Percentiles rank a stretch among this genome's conserved stretches.
Evolutionary conservation across 2,113 vertebrate species (phyloP).

Genomic region (Chroicocephalus ridibundus): DNA sequence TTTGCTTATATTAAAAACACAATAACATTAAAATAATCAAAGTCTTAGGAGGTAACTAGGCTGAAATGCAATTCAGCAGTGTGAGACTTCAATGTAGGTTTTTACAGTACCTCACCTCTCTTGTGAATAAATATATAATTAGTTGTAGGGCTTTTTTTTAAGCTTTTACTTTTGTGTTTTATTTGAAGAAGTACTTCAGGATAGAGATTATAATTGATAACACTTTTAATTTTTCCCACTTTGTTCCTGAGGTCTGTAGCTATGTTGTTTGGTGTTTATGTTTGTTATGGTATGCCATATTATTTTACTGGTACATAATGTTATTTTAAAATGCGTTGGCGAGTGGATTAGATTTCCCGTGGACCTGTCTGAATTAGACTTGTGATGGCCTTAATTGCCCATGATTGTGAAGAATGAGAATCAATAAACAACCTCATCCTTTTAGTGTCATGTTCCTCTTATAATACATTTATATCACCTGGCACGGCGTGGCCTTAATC

Average conservation of each 20-base stretch:
- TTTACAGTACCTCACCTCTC: background rate
- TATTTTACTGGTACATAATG: background rate
- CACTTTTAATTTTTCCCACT: background rate
- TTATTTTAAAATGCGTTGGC: background rate
- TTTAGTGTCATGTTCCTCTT: background rate
- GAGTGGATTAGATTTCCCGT: background rate
- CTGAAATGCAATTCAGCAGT: background rate
- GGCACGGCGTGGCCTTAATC: background rate
- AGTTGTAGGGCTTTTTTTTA: background rate
- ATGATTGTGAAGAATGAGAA: background rate
- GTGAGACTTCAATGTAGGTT: background rate
- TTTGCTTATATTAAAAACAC: background rate
- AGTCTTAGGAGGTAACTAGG: background rate
- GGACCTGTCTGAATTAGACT: background rate
- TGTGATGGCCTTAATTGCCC: background rate
- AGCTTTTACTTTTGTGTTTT: background rate
- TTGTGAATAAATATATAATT: background rate
- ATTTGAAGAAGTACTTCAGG: background rate
- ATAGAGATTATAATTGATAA: background rate
- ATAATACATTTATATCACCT: background rate
- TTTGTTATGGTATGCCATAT: background rate
- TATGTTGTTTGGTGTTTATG: background rate
- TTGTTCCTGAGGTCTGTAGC: background rate
- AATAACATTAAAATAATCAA: background rate
- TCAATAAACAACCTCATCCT: background rate